These are phyloP conservation scores for Troglohyphantes excavatus DNA, from an alignment of 2,888 invertebrate species.

Conservation along the genomic window DNA sequence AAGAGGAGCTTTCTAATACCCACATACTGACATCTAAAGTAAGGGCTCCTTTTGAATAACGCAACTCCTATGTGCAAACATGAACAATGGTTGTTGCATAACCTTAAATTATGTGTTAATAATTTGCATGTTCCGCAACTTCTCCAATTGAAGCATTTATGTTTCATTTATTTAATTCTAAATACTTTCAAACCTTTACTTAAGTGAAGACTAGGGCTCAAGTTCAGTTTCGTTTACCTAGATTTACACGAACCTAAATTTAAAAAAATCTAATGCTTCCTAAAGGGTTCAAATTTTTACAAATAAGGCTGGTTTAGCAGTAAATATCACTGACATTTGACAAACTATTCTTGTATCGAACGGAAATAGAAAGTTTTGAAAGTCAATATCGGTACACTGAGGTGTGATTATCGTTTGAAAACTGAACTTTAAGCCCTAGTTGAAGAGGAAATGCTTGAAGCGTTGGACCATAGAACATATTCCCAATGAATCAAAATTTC, in stretches of 20 bases:
- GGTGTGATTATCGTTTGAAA: background rate
- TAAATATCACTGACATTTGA: too few relatives aligned
- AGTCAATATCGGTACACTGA: too few relatives aligned
- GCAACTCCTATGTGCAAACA: conserved; percentile 24
- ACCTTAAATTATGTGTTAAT: conserved; percentile 11
- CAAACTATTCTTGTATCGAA: too few relatives aligned
- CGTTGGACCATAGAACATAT: conserved; percentile 51
- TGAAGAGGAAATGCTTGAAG: conserved; percentile 6
- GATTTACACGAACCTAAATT: background rate
- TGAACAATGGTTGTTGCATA: conserved; percentile 35
- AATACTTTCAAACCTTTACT: background rate
- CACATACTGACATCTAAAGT: background rate
- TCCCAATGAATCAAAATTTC: conserved; percentile 39
- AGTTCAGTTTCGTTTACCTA: conserved; percentile 2
- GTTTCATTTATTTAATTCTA: conserved; percentile 18
- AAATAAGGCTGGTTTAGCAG: too few relatives aligned
- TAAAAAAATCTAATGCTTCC: too few relatives aligned
- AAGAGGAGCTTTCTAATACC: background rate
- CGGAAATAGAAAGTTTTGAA: too few relatives aligned
- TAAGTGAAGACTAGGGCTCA: conserved; percentile 6
- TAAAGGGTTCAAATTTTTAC: too few relatives aligned
- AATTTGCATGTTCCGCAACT: conserved; percentile 44
- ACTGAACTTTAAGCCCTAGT: conserved; percentile 28
- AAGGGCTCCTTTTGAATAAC: background rate
- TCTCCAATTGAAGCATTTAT: conserved; percentile 28